Percentiles rank a stretch among this genome's conserved stretches.
These are phyloP conservation scores for Cheilosia scutellata DNA, from an alignment of 2,888 invertebrate species.

Conservation along the genomic window DNA sequence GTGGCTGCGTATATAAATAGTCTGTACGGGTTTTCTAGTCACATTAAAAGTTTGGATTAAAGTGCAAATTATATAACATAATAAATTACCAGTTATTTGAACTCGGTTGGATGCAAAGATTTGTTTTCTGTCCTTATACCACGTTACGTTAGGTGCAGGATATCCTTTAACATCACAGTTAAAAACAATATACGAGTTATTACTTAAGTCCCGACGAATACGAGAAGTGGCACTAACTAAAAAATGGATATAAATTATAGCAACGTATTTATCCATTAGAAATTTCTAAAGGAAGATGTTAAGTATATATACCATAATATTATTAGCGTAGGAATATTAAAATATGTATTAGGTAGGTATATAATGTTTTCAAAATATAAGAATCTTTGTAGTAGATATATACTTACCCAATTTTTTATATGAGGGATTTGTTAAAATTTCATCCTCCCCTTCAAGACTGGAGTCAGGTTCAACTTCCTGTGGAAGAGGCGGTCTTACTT, in stretches of 20 bases:
- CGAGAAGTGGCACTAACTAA: constrained; percentile 86
- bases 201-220: constrained; percentile 85
- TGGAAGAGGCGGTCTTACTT: constrained; percentile 79
- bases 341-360: too few relatives aligned
- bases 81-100: constrained; percentile 87
- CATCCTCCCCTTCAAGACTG: constrained; percentile 61
- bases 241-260: background rate
- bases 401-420: constrained; percentile 75
- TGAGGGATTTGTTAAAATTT: constrained; percentile 54
- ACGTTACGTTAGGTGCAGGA: constrained; percentile 90
- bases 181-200: constrained; percentile 87
- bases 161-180: constrained; percentile 91
- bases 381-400: too few relatives aligned
- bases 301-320: background rate
- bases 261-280: too few relatives aligned
- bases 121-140: constrained; percentile 91
- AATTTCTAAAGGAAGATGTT: too few relatives aligned
- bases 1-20: constrained; percentile 88
- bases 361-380: too few relatives aligned
- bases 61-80: background rate
- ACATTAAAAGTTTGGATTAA: background rate
- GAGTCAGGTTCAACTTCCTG: constrained; percentile 63
- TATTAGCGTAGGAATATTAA: too few relatives aligned
- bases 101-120: constrained; percentile 86
- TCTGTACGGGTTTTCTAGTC: constrained; percentile 87